Evolutionary conservation across 1,140 invertebrate species (phyloP).

Genomic region (Helicorthomorpha holstii): DNA sequence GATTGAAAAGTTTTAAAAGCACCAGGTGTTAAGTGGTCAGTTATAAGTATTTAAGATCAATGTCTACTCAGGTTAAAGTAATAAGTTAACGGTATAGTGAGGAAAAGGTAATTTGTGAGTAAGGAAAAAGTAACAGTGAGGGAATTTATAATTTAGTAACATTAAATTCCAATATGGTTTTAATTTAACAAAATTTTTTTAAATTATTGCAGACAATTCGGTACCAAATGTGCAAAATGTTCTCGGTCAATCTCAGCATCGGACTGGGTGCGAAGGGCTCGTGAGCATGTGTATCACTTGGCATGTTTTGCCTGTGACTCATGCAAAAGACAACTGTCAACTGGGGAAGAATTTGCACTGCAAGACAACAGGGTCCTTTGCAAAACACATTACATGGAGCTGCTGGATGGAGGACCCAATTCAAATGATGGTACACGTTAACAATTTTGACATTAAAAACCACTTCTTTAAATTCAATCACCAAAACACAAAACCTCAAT

Average conservation of each 20-base stretch:
- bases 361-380: constrained; percentile 82
- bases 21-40: too few relatives aligned
- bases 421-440: constrained; percentile 18
- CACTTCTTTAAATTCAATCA: not conserved
- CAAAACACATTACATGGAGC: constrained; percentile 89
- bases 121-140: too few relatives aligned
- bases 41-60: too few relatives aligned
- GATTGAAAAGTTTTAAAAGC: too few relatives aligned
- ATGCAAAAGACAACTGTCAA: constrained; percentile 89
- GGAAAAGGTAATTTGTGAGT: too few relatives aligned
- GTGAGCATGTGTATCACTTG: constrained; percentile 88
- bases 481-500: too few relatives aligned
- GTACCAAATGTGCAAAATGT: constrained; percentile 92
- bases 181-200: too few relatives aligned
- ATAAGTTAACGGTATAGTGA: too few relatives aligned
- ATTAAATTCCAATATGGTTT: too few relatives aligned
- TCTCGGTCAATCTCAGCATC: constrained; percentile 73
- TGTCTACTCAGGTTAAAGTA: too few relatives aligned
- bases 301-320: constrained; percentile 97
- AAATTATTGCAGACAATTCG: constrained; percentile 60
- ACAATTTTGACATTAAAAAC: not conserved
- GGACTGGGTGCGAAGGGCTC: constrained; percentile 91
- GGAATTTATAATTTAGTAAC: too few relatives aligned
- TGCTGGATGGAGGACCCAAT: constrained; percentile 67
- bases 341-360: constrained; percentile 93